These are phyloP conservation scores for Myathropa florea DNA, from an alignment of 2,888 invertebrate genomes.

Conservation along the genomic window DNA sequence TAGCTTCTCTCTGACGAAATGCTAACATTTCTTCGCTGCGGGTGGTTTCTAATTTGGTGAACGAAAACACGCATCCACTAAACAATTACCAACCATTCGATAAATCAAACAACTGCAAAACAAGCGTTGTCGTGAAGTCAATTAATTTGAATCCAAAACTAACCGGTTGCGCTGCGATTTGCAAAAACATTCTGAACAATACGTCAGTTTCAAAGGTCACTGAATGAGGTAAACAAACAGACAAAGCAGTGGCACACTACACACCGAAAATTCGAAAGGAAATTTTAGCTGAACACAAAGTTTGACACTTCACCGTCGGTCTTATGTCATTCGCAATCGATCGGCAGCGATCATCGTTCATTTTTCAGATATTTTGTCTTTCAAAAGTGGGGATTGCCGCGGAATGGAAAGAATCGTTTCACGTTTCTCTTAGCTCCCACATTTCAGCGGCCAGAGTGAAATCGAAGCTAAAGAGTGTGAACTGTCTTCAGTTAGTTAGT, in stretches of 20 bases:
- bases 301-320: background rate
- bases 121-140: background rate
- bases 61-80: background rate
- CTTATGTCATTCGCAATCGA: background rate
- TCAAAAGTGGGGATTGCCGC: background rate
- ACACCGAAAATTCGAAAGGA: background rate
- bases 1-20: no score
- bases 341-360: background rate
- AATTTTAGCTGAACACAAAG: background rate
- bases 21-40: no score
- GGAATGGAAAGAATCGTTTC: background rate
- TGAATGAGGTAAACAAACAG: background rate
- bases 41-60: background rate
- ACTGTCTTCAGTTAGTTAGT: constrained; percentile 13
- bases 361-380: background rate
- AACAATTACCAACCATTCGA: background rate
- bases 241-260: no score
- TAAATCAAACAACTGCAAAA: background rate
- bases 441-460: background rate
- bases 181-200: background rate
- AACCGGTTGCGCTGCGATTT: background rate
- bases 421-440: background rate
- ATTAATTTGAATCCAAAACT: background rate
- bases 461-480: background rate
- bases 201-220: background rate